Evolutionary conservation across 2,888 invertebrate species (phyloP), one percentile per base, ranked within the genome.

Genomic region (Drosophila heteroneura): DNA sequence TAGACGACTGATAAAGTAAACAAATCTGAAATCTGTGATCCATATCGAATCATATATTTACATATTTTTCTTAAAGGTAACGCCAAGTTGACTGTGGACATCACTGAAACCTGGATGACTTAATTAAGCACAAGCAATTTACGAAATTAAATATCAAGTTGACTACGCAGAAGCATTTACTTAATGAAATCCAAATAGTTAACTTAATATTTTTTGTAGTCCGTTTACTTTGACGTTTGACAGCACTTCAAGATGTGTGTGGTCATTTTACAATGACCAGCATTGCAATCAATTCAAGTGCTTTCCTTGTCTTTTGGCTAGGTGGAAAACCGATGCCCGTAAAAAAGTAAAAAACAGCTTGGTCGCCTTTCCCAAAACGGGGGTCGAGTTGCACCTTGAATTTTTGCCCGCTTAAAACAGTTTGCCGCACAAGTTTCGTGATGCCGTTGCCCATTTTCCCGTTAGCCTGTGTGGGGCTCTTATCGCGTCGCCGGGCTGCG

Each of bases 401-500:
- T 81, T 74, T 41, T 58, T 41, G 70, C 41, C 51, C 10, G 33
- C 58, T 67, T 56, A 22, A 44, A 66, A 56, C 67, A 54, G 54
- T 49, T 67, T 44, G 62, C 54, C 35, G 61, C 67, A 37, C 57
- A 65, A 70, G 62, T 76, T 76, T 63, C 72, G 63, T 77, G 77
- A 39, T 56, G 63, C 61, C 44, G 33, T 49, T 51, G n/a, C 26
- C 58, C 16, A 26, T 58, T 14, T 28, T 41, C 53, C 52, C 26
- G 22, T 35, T 26, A 2, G 32, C 10, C 14, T 16, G 16, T 39
- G 19, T 49, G 47, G 44, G 52, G 57, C 77, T 85, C 84, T 90
- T 90, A 90, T 89, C 88, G 86, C 82, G 89, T 90, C 82, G 82
- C 74, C 84, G 89, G 79, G 69, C 89, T 80, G 74, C 82, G 87